phyloP scores from a whole-genome alignment of 2,797 vertebrate species.

The Galagoides demidoff region DNA sequence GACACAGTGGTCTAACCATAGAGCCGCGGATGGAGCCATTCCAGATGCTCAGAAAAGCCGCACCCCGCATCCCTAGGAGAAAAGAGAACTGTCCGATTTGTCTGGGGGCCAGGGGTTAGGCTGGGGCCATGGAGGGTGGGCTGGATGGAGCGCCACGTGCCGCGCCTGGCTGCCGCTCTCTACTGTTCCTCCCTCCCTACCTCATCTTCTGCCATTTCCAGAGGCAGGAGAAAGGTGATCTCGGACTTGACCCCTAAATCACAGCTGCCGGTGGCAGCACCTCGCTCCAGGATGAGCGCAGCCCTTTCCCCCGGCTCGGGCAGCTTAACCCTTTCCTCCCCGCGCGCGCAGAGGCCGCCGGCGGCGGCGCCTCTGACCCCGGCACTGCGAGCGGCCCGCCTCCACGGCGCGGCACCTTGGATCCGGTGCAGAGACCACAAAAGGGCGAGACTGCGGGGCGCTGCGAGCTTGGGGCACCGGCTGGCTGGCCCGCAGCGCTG shows the following conservation, averaged over 20 bases:
- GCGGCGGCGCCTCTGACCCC: constrained; percentile 59
- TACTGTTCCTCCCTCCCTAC: constrained; percentile 33
- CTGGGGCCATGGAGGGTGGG: neutral
- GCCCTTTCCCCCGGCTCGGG: constrained; percentile 73
- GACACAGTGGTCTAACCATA: neutral
- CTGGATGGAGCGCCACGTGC: constrained; percentile 51
- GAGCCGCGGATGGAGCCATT: neutral
- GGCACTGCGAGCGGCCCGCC: constrained; percentile 57
- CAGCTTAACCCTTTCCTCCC: constrained; percentile 82
- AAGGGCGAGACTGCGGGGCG: constrained; percentile 70
- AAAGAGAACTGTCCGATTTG: constrained; percentile 62
- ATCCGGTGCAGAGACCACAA: constrained; percentile 64
- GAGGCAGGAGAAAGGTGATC: constrained; percentile 83
- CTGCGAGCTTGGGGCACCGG: constrained; percentile 60
- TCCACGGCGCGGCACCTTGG: constrained; percentile 67
- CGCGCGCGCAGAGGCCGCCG: neutral
- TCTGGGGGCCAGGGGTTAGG: constrained; percentile 18
- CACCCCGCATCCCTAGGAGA: neutral
- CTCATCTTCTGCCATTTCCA: constrained; percentile 79
- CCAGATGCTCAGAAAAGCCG: neutral
- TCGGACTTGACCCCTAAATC: constrained; percentile 87
- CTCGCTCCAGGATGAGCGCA: constrained; percentile 75
- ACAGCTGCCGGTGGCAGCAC: constrained; percentile 80
- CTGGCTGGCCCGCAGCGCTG: constrained; percentile 58
- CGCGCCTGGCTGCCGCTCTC: constrained; percentile 34